Evolutionary conservation across 2,113 vertebrate genomes (phyloP), one percentile per base, ranked within the genome.

Genomic region (Mastomys coucha): DNA sequence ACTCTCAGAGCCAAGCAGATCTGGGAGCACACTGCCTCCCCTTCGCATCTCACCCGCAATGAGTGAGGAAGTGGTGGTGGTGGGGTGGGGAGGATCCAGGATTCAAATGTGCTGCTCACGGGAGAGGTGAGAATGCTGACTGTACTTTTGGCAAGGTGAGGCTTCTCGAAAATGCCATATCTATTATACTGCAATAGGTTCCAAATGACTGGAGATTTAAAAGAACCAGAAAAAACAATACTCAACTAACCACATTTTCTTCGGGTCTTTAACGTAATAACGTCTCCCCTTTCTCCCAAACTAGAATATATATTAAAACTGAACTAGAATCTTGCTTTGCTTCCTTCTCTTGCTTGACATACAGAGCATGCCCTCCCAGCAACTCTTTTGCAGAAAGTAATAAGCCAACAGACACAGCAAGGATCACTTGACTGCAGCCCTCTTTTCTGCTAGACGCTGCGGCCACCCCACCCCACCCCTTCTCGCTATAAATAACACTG

Each of bases 81-180:
- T 3, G 45, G 45, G 45, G 13, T 85, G 80, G 94, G 84, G 78
- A 53, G 77, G 36, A 58, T 2, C 77, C 95, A 63, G 82, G 3
- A 82, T 33, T 76, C 85, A 70, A 88, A 95, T 58, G 81, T 24
- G 72, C 28, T 72, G 39, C 86, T 95, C 58, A 3, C 42, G 9
- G 56, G 3, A 75, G 95, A 88, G 65, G 93, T 78, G 96, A 88
- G 93, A 65, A 94, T 63, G 69, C 97, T 70, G 97, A 88, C 56
- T 97, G 93, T 78, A 87, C 95, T 93, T 78, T 76, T 96, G 97
- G 95, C 91, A 90, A 97, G 85, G 95, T 33, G 69, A 33, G 42
- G 4, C 89, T 69, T 93, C 70, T 42, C 75, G 24, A 91, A 77
- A 86, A 76, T 85, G 70, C 90, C 96, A 51, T 53, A 33, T 93